These are phyloP conservation scores for Lasioglossum figueresi DNA, from an alignment of 2,888 invertebrate genomes.

Conservation along the genomic window DNA sequence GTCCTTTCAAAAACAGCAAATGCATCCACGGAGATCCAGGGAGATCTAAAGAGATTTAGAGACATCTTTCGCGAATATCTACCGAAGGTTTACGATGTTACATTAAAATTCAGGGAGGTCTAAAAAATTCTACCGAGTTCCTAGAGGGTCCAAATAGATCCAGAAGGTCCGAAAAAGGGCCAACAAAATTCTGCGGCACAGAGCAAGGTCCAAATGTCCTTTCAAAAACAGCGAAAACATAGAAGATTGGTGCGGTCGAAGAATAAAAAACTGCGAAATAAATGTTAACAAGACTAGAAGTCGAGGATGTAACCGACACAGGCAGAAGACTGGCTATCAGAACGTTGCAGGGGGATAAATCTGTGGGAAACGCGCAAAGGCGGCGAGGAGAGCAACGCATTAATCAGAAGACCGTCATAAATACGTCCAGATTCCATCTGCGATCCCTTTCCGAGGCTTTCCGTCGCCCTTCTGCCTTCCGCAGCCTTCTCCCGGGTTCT, in stretches of 20 bases:
- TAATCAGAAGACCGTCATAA: conserved; percentile 41
- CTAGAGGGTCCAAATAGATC: background rate
- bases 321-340: background rate
- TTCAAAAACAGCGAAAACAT: background rate
- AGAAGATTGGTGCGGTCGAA: background rate
- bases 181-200: background rate
- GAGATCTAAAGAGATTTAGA: background rate
- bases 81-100: background rate
- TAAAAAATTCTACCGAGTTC: background rate
- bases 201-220: background rate
- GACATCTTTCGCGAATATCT: background rate
- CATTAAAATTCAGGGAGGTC: background rate
- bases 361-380: conserved; percentile 32
- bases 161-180: too few relatives aligned
- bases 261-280: background rate
- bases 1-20: background rate
- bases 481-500: conserved; percentile 10
- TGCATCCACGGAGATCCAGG: background rate
- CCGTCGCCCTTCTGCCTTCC: conserved; percentile 36
- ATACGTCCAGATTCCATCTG: conserved; percentile 49
- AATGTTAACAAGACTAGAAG: background rate
- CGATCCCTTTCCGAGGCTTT: conserved; percentile 26
- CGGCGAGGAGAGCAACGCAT: conserved; percentile 32
- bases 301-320: background rate
- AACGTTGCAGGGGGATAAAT: background rate